phyloP scores from a whole-genome alignment of 2,113 vertebrate species.

The Rhinogobius similis region DNA sequence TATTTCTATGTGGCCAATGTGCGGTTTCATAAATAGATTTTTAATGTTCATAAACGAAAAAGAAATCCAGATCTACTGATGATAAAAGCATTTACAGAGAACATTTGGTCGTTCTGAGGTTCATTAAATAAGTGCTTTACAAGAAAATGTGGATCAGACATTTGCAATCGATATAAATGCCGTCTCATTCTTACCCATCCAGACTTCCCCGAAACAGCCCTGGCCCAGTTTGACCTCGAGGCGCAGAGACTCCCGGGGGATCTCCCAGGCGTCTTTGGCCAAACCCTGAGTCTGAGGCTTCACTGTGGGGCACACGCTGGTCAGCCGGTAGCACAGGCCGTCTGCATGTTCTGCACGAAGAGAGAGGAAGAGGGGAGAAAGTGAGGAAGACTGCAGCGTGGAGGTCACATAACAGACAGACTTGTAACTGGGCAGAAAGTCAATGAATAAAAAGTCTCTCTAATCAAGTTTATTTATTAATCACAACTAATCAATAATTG shows the following conservation, averaged over 20 bases:
- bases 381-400: background rate
- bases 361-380: background rate
- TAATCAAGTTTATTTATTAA: too few species aligned
- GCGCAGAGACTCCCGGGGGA: slow-evolving; percentile 92
- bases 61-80: background rate
- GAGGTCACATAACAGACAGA: too few species aligned
- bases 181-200: slow-evolving; percentile 90
- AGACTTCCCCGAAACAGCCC: slow-evolving; percentile 98
- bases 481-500: too few species aligned
- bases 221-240: slow-evolving; percentile 96
- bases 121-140: slow-evolving; percentile 5
- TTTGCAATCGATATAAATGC: background rate
- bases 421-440: background rate
- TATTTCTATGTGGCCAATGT: background rate
- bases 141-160: background rate
- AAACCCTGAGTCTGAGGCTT: slow-evolving; percentile 98
- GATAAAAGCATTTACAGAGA: slow-evolving; percentile 1
- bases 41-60: background rate
- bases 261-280: slow-evolving; percentile 98
- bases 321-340: slow-evolving; percentile 94
- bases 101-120: background rate
- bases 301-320: slow-evolving; percentile 94
- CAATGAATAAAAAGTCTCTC: background rate
- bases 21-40: slow-evolving; percentile 3
- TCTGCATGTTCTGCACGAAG: slow-evolving; percentile 87